Percentiles rank a stretch among this genome's conserved stretches.
phyloP scores from a whole-genome alignment of 1,140 invertebrate genomes.

The Amyelois transitella region DNA sequence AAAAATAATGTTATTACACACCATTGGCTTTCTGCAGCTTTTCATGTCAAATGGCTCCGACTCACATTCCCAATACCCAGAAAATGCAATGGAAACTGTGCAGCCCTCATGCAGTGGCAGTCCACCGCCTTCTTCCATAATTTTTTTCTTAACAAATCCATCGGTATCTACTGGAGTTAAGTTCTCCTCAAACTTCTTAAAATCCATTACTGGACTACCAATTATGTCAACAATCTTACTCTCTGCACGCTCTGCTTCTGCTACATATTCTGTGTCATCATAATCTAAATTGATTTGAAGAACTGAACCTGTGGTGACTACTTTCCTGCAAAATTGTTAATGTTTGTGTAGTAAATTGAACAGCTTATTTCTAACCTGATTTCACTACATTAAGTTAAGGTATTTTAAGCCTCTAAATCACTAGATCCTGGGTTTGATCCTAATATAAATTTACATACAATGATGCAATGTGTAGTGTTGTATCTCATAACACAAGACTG shows the following conservation, averaged over 20 bases:
- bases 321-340: conserved; percentile 30
- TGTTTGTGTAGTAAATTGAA: too few species aligned
- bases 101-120: conserved; percentile 33
- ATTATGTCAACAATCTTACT: conserved; percentile 28
- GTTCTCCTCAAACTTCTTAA: conserved; percentile 35
- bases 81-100: conserved; percentile 46
- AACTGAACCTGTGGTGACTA: conserved; percentile 48
- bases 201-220: conserved; percentile 41
- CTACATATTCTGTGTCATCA: conserved; percentile 28
- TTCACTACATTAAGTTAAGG: too few species aligned
- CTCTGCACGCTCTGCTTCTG: conserved; percentile 17
- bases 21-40: conserved; percentile 42
- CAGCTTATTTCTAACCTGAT: too few species aligned
- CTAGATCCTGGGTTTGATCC: too few species aligned
- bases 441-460: too few species aligned
- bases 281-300: conserved; percentile 55
- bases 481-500: too few species aligned
- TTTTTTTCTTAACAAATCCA: conserved; percentile 54
- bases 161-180: conserved; percentile 32
- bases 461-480: too few species aligned
- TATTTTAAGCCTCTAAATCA: too few species aligned
- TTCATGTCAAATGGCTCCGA: conserved; percentile 47
- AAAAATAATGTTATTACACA: conserved; percentile 13
- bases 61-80: conserved; percentile 59
- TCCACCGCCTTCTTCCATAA: conserved; percentile 57